Percentiles rank a stretch among this genome's conserved stretches.
phyloP scores from a whole-genome alignment of 2,113 vertebrate species.

The Alligator sinensis region DNA sequence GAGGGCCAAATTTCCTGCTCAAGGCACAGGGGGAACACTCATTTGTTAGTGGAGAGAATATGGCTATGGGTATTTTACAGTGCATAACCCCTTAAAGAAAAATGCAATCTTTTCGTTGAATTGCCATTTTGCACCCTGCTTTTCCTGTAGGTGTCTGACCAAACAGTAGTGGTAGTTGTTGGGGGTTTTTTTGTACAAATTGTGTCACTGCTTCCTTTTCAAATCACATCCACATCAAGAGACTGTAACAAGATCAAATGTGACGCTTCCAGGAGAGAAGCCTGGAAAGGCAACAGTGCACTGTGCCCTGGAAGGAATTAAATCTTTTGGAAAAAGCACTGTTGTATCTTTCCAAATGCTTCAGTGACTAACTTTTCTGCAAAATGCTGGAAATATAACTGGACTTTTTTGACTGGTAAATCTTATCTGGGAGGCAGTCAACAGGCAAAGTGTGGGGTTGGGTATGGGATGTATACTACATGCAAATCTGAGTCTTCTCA shows the following conservation, averaged over 20 bases:
- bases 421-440: background rate
- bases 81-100: background rate
- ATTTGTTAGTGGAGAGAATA: background rate
- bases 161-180: background rate
- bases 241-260: background rate
- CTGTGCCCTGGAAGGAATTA: constrained; percentile 15
- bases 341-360: background rate
- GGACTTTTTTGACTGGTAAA: background rate
- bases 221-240: constrained; percentile 18
- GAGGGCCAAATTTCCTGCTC: constrained; percentile 2
- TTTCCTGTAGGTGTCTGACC: background rate
- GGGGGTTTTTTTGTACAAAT: background rate
- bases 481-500: background rate
- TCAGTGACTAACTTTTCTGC: background rate
- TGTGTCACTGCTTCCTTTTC: constrained; percentile 11
- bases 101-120: background rate
- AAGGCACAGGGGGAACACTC: background rate
- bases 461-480: background rate
- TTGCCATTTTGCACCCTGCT: background rate
- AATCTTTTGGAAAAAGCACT: constrained; percentile 21
- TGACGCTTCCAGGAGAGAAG: constrained; percentile 15
- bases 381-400: constrained; percentile 9
- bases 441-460: background rate
- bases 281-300: background rate
- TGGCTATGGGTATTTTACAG: background rate